phyloP scores from a whole-genome alignment of 1,140 invertebrate genomes.

The Tetranychus urticae region DNA sequence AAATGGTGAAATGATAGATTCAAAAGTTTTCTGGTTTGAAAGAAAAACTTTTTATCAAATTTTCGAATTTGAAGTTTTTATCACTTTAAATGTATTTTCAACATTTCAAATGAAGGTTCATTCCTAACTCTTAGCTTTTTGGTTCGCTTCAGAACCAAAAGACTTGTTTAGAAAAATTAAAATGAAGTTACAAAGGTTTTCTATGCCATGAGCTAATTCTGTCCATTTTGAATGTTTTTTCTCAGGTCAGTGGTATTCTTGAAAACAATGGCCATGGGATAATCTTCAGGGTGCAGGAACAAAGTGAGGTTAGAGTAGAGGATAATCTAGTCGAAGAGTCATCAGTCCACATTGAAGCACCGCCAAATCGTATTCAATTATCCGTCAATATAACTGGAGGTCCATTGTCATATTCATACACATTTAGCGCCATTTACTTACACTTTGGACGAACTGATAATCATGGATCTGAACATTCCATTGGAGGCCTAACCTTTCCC shows the following conservation, averaged over 20 bases:
- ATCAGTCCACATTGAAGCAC: neutral
- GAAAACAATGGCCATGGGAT: slow-evolving; percentile 82
- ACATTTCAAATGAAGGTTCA: no score
- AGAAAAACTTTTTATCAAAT: no score
- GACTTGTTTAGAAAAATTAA: no score
- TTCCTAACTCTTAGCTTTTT: no score
- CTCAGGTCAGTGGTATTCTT: slow-evolving; percentile 39
- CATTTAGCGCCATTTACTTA: slow-evolving; percentile 79
- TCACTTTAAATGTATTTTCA: no score
- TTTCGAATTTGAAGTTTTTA: no score
- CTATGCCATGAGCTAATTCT: slow-evolving; percentile 28
- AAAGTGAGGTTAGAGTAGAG: neutral
- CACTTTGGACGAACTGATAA: slow-evolving; percentile 70
- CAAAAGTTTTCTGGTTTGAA: no score
- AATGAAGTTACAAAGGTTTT: no score
- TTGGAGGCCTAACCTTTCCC: slow-evolving; percentile 75
- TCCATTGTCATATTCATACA: slow-evolving; percentile 80
- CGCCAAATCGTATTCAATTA: neutral
- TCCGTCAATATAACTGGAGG: slow-evolving; percentile 58
- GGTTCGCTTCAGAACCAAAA: no score
- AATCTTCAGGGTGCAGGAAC: slow-evolving; percentile 31
- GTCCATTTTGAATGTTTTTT: slow-evolving; percentile 14
- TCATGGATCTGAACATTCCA: slow-evolving; percentile 72
- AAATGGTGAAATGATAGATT: no score
- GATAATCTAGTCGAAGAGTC: neutral